Base-by-base conservation (phyloP, 2,113 vertebrate species). In the Calidris pugnax region DNA sequence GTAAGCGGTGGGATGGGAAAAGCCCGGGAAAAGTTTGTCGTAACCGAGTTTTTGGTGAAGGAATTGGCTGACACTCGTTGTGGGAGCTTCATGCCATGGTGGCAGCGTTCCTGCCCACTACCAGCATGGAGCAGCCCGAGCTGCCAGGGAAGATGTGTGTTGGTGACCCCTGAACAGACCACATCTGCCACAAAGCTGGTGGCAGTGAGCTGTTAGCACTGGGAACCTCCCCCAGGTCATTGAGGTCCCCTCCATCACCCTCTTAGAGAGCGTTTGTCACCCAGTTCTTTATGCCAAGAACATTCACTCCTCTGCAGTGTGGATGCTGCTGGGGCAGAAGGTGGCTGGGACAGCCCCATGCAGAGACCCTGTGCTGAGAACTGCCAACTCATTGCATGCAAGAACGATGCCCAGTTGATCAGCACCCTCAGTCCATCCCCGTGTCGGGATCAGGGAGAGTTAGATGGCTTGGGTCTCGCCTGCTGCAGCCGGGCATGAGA, bases 391-490 rank as follows among this genome's bases (percentile, higher is more conserved):
- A 35, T 14, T 48, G 74, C 90, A 15, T 0, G 6, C 5, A 37
- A 50, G 57, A 60, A 15, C 23, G 45, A 6, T 12, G n/a, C 12
- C 6, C 48, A 33, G 19, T 51, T 37, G 14, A 32, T 8, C 84
- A 16, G 48, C 55, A 60, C 17, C 51, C 41, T 0, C 19, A n/a
- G 28, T 5, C 66, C 64, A 7, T 35, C 41, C 86, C 50, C 0
- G 0, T 9, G 51, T 8, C 0, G 1, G 69, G 39, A 14, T 0
- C 1, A 0, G 87, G 47, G 32, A 43, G 4, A n/a, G 0, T 69
- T 5, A 2, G 53, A 28, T 17, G 18, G 0, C 55, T 5, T 12
- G 63, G 48, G 20, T 53, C 50, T 62, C 6, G 1, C 9, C 2
- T 0, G 1, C 24, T 75, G 28, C 82, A 81, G 60, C 53, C 0